These are phyloP conservation scores for Acrobasis repandana DNA, from an alignment of 2,888 invertebrate species.

Conservation along the genomic window DNA sequence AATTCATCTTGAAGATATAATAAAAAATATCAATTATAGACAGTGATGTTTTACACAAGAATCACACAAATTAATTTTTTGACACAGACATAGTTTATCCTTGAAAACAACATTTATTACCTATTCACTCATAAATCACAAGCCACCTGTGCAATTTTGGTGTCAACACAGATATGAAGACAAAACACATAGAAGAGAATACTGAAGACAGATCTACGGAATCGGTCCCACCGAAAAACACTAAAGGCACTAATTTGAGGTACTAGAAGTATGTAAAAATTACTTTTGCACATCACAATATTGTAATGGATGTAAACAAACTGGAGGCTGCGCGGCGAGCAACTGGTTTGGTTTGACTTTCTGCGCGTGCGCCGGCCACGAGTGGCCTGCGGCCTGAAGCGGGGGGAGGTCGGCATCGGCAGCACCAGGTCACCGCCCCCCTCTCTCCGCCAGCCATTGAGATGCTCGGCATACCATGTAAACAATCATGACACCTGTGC, in stretches of 20 bases:
- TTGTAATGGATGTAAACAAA: conserved; percentile 70
- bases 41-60: background rate
- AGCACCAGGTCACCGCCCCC: conserved; percentile 61
- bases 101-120: conserved; percentile 34
- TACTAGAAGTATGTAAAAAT: conserved; percentile 19
- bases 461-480: conserved; percentile 55
- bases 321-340: conserved; percentile 78
- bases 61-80: background rate
- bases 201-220: background rate
- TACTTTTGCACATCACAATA: conserved; percentile 41
- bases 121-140: conserved; percentile 14
- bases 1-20: background rate
- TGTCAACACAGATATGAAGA: conserved; percentile 55
- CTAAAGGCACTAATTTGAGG: background rate
- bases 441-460: conserved; percentile 54
- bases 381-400: conserved; percentile 35
- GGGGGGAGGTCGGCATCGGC: conserved; percentile 43
- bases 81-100: conserved; percentile 33
- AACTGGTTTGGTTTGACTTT: conserved; percentile 75
- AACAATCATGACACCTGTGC: conserved; percentile 71
- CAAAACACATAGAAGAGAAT: conserved; percentile 37
- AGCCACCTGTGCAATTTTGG: conserved; percentile 58
- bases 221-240: background rate
- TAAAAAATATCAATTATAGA: background rate
- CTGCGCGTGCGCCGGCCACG: conserved; percentile 73